phyloP scores from a whole-genome alignment of 2,888 invertebrate genomes.

The Apodemia mormo region DNA sequence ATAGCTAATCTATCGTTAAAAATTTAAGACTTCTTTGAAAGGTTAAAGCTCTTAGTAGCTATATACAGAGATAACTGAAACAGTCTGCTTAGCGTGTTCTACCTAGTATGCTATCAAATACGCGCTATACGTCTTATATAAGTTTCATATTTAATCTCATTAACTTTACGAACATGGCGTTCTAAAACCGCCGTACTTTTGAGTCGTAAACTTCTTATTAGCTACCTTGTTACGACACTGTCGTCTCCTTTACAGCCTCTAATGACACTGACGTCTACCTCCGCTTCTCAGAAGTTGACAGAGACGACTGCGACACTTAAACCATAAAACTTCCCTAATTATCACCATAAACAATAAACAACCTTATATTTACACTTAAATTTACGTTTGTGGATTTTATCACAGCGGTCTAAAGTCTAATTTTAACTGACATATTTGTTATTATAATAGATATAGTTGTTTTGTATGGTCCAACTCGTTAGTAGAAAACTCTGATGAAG shows the following conservation, averaged over 20 bases:
- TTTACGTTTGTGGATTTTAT: conserved; percentile 14
- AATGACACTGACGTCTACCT: conserved; percentile 59
- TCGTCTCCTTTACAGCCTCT: conserved; percentile 74
- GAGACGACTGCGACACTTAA: conserved; percentile 61
- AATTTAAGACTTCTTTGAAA: too few relatives aligned
- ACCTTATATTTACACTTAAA: conserved; percentile 19
- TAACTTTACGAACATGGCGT: conserved; percentile 5
- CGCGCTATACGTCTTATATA: too few relatives aligned
- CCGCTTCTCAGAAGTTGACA: conserved; percentile 75
- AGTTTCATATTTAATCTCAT: not conserved
- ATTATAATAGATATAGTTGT: conserved; percentile 21
- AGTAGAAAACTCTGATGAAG: conserved; percentile 51
- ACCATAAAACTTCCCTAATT: conserved; percentile 71
- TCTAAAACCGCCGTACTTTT: conserved; percentile 36
- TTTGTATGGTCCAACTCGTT: conserved; percentile 50
- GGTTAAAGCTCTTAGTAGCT: too few relatives aligned
- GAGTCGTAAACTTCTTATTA: conserved; percentile 48
- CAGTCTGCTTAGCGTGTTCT: too few relatives aligned
- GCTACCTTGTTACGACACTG: conserved; percentile 40
- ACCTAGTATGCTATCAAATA: too few relatives aligned
- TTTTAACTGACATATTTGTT: conserved; percentile 17
- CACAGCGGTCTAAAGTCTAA: conserved; percentile 19
- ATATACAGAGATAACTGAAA: too few relatives aligned
- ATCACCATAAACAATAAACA: conserved; percentile 60
- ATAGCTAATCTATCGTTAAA: too few relatives aligned